These are phyloP conservation scores for Panzeria rudis DNA, from an alignment of 2,888 invertebrate species.

Conservation along the genomic window DNA sequence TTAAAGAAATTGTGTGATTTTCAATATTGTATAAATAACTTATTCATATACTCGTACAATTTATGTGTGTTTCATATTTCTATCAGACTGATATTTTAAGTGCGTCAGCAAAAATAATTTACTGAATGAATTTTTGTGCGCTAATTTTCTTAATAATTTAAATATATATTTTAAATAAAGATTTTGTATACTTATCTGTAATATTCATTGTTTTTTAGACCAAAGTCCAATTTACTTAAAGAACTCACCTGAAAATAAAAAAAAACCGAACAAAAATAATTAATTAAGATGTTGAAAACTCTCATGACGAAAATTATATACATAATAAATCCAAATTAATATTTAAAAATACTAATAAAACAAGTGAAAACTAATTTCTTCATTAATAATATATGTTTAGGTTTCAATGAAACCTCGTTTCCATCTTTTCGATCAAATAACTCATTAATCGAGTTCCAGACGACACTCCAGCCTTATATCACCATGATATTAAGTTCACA, in stretches of 20 bases:
- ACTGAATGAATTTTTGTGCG: not conserved
- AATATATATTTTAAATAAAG: not conserved
- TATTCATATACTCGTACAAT: not conserved
- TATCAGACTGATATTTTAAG: not conserved
- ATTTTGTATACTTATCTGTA: conserved; percentile 18
- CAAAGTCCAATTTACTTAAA: not conserved
- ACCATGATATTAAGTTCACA: no score
- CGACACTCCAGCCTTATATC: no score
- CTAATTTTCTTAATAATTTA: not conserved
- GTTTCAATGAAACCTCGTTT: no score
- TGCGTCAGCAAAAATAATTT: not conserved
- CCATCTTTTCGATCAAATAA: no score
- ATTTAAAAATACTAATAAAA: no score
- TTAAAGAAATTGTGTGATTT: conserved; percentile 24
- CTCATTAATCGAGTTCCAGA: no score
- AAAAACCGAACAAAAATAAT: not conserved
- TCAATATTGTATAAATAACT: conserved; percentile 35
- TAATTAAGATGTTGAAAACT: no score
- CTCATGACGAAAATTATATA: no score
- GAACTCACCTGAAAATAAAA: conserved; percentile 38
- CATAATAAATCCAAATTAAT: no score
- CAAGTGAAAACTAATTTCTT: no score
- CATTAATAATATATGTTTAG: no score
- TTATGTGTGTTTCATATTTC: not conserved
- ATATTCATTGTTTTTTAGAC: not conserved